A percentile compares a stretch with the other conserved stretches of the same genome.
These are phyloP conservation scores for Rhagium mordax DNA, from an alignment of 2,888 invertebrate species.

Conservation along the genomic window DNA sequence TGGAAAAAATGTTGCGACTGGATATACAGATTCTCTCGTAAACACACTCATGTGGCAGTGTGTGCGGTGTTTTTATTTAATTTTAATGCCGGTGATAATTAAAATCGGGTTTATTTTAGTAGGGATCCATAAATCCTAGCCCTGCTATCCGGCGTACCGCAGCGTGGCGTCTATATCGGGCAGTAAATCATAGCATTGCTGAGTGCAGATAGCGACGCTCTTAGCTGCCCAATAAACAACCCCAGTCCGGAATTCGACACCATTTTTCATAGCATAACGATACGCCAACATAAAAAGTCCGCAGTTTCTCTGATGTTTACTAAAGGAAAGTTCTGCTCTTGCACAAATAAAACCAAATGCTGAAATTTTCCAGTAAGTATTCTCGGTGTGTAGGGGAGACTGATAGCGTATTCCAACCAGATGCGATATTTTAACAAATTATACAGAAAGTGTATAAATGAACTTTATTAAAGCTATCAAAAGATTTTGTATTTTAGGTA, in stretches of 20 bases:
- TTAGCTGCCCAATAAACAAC: slow-evolving; percentile 67
- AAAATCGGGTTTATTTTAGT: slow-evolving; percentile 64
- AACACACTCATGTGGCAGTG: neutral
- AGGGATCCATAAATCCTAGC: slow-evolving; percentile 59
- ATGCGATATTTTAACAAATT: neutral
- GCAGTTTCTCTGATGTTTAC: slow-evolving; percentile 55
- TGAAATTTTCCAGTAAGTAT: slow-evolving; percentile 1
- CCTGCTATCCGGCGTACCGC: slow-evolving; percentile 56
- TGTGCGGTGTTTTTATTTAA: slow-evolving; percentile 58
- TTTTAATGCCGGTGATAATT: slow-evolving; percentile 64
- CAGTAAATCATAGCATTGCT: slow-evolving; percentile 68
- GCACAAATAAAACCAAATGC: slow-evolving; percentile 46
- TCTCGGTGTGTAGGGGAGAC: neutral
- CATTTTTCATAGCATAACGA: slow-evolving; percentile 66
- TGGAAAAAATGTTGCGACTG: slow-evolving; percentile 16
- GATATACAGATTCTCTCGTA: slow-evolving; percentile 14
- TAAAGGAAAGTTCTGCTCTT: slow-evolving; percentile 52
- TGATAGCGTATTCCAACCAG: neutral
- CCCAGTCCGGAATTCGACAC: slow-evolving; percentile 64
- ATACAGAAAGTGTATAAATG: neutral
- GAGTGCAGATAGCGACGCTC: slow-evolving; percentile 66
- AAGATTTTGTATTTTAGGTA: too few relatives aligned
- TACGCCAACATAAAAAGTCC: slow-evolving; percentile 60
- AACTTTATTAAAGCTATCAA: neutral
- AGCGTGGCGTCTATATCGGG: slow-evolving; percentile 63